Percentiles rank a stretch among this genome's conserved stretches.
phyloP scores from a whole-genome alignment of 2,888 invertebrate genomes.

The Altica lythri region DNA sequence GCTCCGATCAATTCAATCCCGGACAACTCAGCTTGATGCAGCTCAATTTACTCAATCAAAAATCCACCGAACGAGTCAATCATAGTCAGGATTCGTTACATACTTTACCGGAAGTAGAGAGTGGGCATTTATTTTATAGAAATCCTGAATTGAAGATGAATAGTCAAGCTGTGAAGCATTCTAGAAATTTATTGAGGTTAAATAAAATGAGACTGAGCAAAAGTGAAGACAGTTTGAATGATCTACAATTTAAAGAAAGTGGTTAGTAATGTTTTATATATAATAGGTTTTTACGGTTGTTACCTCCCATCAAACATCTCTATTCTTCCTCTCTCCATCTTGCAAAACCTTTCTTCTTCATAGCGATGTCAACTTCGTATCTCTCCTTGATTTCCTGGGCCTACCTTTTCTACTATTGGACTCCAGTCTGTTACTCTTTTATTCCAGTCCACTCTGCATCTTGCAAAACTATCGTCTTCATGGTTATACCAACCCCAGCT shows the following conservation, averaged over 20 bases:
- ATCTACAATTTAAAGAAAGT: slow-evolving; percentile 43
- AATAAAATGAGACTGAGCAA: slow-evolving; percentile 50
- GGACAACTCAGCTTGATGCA: neutral
- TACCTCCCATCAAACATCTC: too few relatives aligned
- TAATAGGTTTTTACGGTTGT: too few relatives aligned
- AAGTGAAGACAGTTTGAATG: slow-evolving; percentile 53
- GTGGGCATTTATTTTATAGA: slow-evolving; percentile 31
- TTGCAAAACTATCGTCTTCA: too few relatives aligned
- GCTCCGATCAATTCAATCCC: neutral
- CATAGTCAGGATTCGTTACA: slow-evolving; percentile 41
- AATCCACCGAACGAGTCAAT: slow-evolving; percentile 31
- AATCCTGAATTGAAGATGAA: slow-evolving; percentile 37
- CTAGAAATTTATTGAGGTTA: slow-evolving; percentile 44
- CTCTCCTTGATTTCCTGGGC: too few relatives aligned
- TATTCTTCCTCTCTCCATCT: too few relatives aligned
- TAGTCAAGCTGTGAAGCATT: slow-evolving; percentile 41
- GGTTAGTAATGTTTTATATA: too few relatives aligned
- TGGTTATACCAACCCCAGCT: too few relatives aligned
- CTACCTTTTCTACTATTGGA: too few relatives aligned
- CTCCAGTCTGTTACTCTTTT: too few relatives aligned
- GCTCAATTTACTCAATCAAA: slow-evolving; percentile 7
- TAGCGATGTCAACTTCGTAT: too few relatives aligned
- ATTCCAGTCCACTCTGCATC: too few relatives aligned
- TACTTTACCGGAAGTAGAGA: slow-evolving; percentile 16
- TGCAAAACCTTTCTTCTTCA: too few relatives aligned